phyloP scores from a whole-genome alignment of 2,888 invertebrate species.

The Nebria brevicollis region DNA sequence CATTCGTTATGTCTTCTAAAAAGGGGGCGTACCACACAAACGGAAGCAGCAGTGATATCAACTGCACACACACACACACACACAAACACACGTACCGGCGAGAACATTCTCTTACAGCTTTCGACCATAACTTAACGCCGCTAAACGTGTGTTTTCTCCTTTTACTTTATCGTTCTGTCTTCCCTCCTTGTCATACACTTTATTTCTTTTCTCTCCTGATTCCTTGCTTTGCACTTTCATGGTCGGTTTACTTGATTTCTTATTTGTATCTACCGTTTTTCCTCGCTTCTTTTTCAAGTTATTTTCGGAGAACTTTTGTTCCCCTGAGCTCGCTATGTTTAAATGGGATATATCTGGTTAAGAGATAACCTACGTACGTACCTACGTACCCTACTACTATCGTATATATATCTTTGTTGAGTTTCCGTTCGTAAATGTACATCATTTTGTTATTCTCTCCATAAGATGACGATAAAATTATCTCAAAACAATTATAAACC shows the following conservation, averaged over 20 bases:
- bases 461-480: neutral
- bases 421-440: no score
- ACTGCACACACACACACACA: neutral
- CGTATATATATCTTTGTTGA: no score
- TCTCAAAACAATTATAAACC: neutral
- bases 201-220: neutral
- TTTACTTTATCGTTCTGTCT: neutral
- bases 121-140: slow-evolving; percentile 26
- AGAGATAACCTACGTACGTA: neutral
- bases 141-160: slow-evolving; percentile 13
- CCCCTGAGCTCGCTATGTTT: neutral
- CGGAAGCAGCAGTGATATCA: neutral
- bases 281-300: neutral
- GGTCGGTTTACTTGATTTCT: slow-evolving; percentile 1
- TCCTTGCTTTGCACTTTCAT: slow-evolving; percentile 1
- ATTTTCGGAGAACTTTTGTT: neutral
- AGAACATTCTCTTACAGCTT: slow-evolving; percentile 9
- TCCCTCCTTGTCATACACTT: slow-evolving; percentile 2
- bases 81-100: neutral
- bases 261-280: slow-evolving; percentile 1
- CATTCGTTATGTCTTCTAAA: slow-evolving; percentile 20
- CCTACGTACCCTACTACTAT: neutral
- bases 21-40: neutral
- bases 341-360: neutral
- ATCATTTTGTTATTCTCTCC: no score